These are phyloP conservation scores for Eulemur coronatus DNA, from an alignment of 2,797 vertebrate species.

Conservation along the genomic window DNA sequence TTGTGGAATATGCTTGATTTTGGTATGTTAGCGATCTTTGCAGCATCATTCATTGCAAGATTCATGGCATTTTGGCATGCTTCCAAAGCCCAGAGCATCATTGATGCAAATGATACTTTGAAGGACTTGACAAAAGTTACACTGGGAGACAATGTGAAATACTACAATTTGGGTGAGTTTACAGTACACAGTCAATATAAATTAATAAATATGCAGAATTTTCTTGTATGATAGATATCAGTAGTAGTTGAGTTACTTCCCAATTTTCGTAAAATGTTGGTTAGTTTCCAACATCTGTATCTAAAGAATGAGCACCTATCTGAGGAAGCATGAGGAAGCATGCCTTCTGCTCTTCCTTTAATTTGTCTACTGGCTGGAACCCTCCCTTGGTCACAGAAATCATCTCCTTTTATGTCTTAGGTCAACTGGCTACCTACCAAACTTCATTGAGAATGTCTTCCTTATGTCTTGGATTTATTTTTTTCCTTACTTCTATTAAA, in stretches of 20 bases:
- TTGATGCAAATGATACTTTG: slow-evolving; percentile 90
- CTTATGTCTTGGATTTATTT: neutral
- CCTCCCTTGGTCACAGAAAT: neutral
- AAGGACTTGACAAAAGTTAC: slow-evolving; percentile 90
- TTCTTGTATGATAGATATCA: neutral
- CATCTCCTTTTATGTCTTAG: neutral
- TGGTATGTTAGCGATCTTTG: slow-evolving; percentile 98
- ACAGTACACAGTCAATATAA: neutral
- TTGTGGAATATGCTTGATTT: slow-evolving; percentile 99
- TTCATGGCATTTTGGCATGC: slow-evolving; percentile 96
- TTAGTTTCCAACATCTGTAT: neutral
- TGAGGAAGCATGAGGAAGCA: neutral
- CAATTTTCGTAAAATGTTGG: neutral
- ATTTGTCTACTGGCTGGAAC: neutral
- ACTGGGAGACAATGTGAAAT: slow-evolving; percentile 91
- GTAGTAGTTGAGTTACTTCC: neutral
- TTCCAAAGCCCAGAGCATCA: slow-evolving; percentile 90
- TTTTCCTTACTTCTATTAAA: neutral
- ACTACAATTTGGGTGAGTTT: slow-evolving; percentile 94
- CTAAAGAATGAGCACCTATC: neutral
- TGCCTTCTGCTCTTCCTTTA: neutral
- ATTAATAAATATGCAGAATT: neutral
- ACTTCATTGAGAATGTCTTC: neutral
- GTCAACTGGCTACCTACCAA: neutral
- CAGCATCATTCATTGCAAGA: slow-evolving; percentile 96